Percentiles rank a stretch among this genome's conserved stretches.
Conservation (phyloP, 2,113 vertebrate species). For the Phalacrocorax carbo region DNA sequence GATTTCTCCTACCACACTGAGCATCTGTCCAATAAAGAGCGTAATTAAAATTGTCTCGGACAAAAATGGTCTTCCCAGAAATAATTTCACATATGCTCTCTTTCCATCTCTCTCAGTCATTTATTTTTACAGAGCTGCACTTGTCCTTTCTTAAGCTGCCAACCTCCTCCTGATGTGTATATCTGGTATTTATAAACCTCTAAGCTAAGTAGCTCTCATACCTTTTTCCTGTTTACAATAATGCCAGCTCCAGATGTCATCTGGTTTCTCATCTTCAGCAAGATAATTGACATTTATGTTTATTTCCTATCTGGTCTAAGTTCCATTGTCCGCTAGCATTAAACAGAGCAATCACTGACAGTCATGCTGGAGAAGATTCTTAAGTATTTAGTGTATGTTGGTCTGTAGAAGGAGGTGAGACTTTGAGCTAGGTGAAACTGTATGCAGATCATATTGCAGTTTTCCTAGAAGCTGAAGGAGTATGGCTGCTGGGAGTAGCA, state of each 20-base stretch:
- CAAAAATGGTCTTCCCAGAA: neutral
- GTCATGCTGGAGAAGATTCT: neutral
- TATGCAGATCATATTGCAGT: neutral
- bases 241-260: neutral
- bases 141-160: neutral
- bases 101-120: neutral
- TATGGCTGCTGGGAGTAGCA: neutral
- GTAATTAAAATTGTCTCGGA: neutral
- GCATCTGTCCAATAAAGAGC: neutral
- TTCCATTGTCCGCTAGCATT: neutral
- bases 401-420: neutral
- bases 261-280: neutral
- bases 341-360: neutral
- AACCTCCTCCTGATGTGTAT: neutral
- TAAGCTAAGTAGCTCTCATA: neutral
- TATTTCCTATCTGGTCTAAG: neutral
- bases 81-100: neutral
- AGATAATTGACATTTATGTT: slow-evolving; percentile 10
- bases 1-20: neutral
- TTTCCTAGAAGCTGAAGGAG: neutral
- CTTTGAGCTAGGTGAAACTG: neutral
- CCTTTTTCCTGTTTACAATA: neutral
- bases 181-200: slow-evolving; percentile 2
- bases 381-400: neutral
- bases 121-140: neutral